Percentiles rank a stretch among this genome's conserved stretches.
These are phyloP conservation scores for Akabosia matsudoensis DNA, from an alignment of 1,140 invertebrate species.

Conservation along the genomic window DNA sequence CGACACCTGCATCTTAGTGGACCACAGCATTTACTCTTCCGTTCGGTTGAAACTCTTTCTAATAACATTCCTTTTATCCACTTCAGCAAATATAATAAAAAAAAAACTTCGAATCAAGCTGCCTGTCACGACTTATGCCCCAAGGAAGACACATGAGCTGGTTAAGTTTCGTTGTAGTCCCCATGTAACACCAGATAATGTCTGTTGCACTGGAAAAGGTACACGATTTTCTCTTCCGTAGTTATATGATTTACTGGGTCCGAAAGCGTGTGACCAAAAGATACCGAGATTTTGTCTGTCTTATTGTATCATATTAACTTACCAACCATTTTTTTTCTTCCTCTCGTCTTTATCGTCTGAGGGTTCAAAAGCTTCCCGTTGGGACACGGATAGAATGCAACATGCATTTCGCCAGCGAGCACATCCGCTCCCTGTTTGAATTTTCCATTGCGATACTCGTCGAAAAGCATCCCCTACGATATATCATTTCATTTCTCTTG, in stretches of 20 bases:
- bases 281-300: conserved; percentile 2
- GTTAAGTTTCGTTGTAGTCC: background rate
- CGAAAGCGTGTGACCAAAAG: background rate
- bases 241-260: too few species aligned
- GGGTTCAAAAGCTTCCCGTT: too few species aligned
- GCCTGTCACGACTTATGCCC: conserved; percentile 13
- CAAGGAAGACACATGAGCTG: conserved; percentile 18
- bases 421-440: background rate
- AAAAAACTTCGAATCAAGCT: conserved; percentile 3
- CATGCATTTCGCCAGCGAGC: background rate
- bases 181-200: background rate
- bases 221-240: background rate
- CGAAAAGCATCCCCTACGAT: background rate
- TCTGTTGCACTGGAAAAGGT: background rate
- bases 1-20: too few species aligned
- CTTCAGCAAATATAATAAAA: background rate
- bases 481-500: conserved; percentile 9
- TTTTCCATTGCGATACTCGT: too few species aligned
- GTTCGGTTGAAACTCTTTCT: background rate
- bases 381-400: background rate
- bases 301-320: background rate
- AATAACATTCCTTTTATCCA: background rate
- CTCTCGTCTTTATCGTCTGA: background rate
- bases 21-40: too few species aligned
- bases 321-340: too few species aligned